A percentile compares a stretch with the other conserved stretches of the same genome.
phyloP scores from a whole-genome alignment of 2,888 invertebrate species.

The Diloba caeruleocephala region DNA sequence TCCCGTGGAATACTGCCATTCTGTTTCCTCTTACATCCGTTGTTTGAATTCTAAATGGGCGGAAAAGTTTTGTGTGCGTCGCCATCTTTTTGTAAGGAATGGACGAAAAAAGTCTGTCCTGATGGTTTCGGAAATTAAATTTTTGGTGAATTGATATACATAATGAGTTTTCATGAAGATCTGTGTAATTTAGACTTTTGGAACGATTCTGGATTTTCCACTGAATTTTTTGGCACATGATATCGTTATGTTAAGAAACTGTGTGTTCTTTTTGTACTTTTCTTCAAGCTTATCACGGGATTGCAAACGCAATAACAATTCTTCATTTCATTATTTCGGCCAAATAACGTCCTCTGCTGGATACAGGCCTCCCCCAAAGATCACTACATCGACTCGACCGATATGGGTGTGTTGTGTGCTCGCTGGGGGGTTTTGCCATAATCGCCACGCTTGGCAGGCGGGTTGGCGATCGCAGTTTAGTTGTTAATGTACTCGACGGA shows the following conservation, averaged over 20 bases:
- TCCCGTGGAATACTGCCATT: slow-evolving; percentile 72
- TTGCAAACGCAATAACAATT: slow-evolving; percentile 6
- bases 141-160: slow-evolving; percentile 55
- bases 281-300: slow-evolving; percentile 11
- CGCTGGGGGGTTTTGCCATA: no score
- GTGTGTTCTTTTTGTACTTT: slow-evolving; percentile 11
- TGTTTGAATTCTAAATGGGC: slow-evolving; percentile 84
- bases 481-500: no score
- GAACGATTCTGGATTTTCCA: slow-evolving; percentile 18
- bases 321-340: no score
- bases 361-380: no score
- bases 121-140: slow-evolving; percentile 67
- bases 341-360: no score
- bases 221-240: slow-evolving; percentile 17
- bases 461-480: no score
- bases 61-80: slow-evolving; percentile 61
- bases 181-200: slow-evolving; percentile 32
- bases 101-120: slow-evolving; percentile 61
- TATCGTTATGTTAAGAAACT: slow-evolving; percentile 5
- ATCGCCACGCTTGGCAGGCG: no score
- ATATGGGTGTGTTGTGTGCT: no score
- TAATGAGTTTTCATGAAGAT: slow-evolving; percentile 51
- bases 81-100: slow-evolving; percentile 64
- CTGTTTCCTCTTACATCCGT: slow-evolving; percentile 78
- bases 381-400: no score